Percentiles rank a stretch among this genome's conserved stretches.
Conservation (phyloP, 2,797 vertebrate genomes). For the Coilia nasus region DNA sequence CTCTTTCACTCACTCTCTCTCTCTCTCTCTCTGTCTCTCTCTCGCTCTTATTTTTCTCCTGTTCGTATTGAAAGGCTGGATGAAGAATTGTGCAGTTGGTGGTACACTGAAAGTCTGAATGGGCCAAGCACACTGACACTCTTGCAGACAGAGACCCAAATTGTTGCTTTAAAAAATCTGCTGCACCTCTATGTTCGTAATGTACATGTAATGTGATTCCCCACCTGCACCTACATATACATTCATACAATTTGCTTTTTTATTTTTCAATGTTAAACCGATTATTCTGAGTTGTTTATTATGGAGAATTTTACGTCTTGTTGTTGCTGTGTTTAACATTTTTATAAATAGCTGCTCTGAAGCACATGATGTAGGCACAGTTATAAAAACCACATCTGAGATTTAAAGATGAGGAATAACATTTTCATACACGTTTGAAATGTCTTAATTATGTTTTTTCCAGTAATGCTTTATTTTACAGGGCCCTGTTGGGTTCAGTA, state of each 20-base stretch:
- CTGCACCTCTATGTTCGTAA: conserved; percentile 5
- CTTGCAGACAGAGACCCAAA: background rate
- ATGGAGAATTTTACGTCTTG: background rate
- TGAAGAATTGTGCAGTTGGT: conserved; percentile 22
- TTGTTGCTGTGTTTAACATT: conserved; percentile 5
- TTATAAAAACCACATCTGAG: background rate
- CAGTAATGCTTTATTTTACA: conserved; percentile 18
- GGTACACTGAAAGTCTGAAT: background rate
- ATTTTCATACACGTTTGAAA: conserved; percentile 13
- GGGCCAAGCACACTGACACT: background rate
- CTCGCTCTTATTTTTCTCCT: background rate
- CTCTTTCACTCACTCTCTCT: background rate
- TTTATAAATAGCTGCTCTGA: conserved; percentile 1
- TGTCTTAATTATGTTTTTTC: background rate
- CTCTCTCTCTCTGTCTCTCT: background rate
- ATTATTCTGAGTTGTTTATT: conserved; percentile 20
- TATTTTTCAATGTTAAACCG: conserved; percentile 5
- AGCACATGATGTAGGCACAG: conserved; percentile 3
- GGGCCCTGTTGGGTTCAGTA: conserved; percentile 5
- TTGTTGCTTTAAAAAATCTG: conserved; percentile 4
- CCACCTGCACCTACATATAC: background rate
- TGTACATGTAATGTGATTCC: background rate
- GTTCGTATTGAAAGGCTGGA: background rate
- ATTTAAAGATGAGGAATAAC: conserved; percentile 16
- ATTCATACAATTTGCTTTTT: conserved; percentile 2